A percentile compares a stretch with the other conserved stretches of the same genome.
phyloP scores from a whole-genome alignment of 2,797 vertebrate genomes.

The Clarias laeviceps region DNA sequence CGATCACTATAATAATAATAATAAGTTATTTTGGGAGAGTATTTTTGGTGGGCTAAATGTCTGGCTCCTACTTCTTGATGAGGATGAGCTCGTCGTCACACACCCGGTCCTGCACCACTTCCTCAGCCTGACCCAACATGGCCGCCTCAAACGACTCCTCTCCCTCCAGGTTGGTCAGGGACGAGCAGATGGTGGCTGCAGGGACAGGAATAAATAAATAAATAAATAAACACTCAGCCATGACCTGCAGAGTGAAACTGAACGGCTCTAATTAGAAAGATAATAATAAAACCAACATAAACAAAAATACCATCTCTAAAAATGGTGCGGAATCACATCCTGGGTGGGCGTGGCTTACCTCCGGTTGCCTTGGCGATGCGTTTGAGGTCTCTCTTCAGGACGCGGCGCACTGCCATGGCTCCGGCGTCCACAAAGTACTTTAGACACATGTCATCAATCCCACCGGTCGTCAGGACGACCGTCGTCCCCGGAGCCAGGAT shows the following conservation, averaged over 20 bases:
- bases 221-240: not conserved
- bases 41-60: not conserved
- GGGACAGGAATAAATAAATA: not conserved
- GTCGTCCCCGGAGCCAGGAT: slow-evolving; percentile 91
- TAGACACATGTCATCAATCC: slow-evolving; percentile 97
- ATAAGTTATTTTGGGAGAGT: not conserved
- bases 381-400: slow-evolving; percentile 93
- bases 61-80: slow-evolving; percentile 88
- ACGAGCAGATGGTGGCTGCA: slow-evolving; percentile 87
- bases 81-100: slow-evolving; percentile 97
- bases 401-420: slow-evolving; percentile 93
- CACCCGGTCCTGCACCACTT: slow-evolving; percentile 93
- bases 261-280: not conserved
- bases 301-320: not conserved
- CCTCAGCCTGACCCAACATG: slow-evolving; percentile 94
- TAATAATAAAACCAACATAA: not conserved
- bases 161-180: slow-evolving; percentile 94
- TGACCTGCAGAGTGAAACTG: not conserved
- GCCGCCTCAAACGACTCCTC: slow-evolving; percentile 92
- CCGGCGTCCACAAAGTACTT: slow-evolving; percentile 96
- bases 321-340: too few species aligned
- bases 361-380: slow-evolving; percentile 94
- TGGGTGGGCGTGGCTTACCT: slow-evolving; percentile 70
- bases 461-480: slow-evolving; percentile 91
- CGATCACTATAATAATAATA: not conserved